Evolutionary conservation across 2,797 vertebrate genomes (phyloP).

Genomic region (Tolypeutes matacus): DNA sequence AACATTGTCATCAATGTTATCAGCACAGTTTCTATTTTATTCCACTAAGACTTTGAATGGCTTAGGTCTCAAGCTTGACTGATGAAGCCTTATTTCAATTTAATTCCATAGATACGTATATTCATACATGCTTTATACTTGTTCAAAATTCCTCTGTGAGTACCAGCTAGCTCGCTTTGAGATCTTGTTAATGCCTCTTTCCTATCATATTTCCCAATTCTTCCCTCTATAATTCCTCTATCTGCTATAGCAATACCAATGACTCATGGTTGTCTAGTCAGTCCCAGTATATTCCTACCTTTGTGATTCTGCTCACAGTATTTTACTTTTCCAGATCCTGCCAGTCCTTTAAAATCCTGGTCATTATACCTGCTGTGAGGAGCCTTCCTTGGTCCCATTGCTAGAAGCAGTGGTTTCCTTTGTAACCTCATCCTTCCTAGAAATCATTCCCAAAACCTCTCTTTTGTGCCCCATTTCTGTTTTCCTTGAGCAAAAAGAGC

Average conservation of each 20-base stretch:
- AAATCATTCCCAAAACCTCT: neutral
- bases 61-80: neutral
- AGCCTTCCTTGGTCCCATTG: neutral
- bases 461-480: neutral
- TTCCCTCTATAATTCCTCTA: neutral
- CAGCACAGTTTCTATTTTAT: neutral
- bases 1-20: neutral
- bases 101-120: neutral
- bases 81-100: neutral
- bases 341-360: neutral
- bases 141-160: neutral
- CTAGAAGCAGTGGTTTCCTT: neutral
- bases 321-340: neutral
- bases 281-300: too few relatives aligned
- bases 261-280: rapidly evolving
- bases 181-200: neutral
- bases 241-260: neutral
- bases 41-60: neutral
- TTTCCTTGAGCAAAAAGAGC: neutral
- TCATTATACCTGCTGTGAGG: neutral
- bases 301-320: neutral
- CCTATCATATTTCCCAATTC: neutral
- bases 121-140: neutral
- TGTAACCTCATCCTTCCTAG: neutral
- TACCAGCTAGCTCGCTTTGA: too few relatives aligned